Evolutionary conservation across 1,140 invertebrate genomes (phyloP), one percentile per base, ranked within the genome.

Genomic region (Colletes latitarsis): DNA sequence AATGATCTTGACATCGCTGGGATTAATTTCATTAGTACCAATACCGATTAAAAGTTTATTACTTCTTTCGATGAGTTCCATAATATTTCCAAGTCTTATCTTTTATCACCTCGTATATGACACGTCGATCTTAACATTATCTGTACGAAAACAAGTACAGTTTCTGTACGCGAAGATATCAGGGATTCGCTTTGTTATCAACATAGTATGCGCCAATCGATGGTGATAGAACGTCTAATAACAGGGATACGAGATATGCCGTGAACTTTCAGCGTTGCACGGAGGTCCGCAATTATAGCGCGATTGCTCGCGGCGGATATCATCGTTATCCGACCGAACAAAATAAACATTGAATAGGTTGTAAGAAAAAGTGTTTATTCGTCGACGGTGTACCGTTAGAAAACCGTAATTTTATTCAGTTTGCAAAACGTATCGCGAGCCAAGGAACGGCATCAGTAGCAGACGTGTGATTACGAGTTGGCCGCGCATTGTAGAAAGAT

Each of bases 231-330:
- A 19, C 55, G 19, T 8, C 63, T 77, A 77, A 77, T 58, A 68
- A 66, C 74, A 66, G 14, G 19, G 39, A 46, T n/a, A n/a, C 17
- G 12, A 68, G 30, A 30, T 30, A 30, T 30, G 17, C 63, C 15
- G 52, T 21, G 63, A 76, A 66, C 41, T 68, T 30, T 39, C 63
- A 63, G 55, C 15, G 74, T 58, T n/a, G 41, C 39, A 9, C 49
- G n/a, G 39, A 46, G 14, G n/a, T 46, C 41, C 14, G 64, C 74
- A 55, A 77, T 68, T 77, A 77, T 17, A 43, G n/a, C 62, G 53
- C 64, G 46, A 49, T 77, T 60, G 58, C 19, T 19, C 15, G 58
- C 41, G n/a, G 2, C 55, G 67, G 66, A 69, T 49, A 49, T 77
- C 41, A 14, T 77, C 64, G 39, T 77, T 69, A 60, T 60, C 75